A percentile compares a stretch with the other conserved stretches of the same genome.
phyloP scores from a whole-genome alignment of 2,113 vertebrate species.

The Vireo altiloquus region DNA sequence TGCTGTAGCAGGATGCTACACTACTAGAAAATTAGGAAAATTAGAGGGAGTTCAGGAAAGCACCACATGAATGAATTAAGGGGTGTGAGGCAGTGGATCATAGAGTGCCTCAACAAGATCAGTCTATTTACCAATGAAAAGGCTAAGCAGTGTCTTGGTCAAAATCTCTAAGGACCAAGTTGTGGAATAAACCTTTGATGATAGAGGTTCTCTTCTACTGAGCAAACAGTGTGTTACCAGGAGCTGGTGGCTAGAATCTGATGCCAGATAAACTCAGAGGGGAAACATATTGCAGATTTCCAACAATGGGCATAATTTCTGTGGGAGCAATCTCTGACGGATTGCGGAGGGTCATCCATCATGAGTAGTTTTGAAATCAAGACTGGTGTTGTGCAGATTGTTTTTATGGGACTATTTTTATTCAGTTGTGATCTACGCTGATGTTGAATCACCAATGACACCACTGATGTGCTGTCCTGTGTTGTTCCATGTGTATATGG shows the following conservation, averaged over 20 bases:
- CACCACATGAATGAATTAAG: not conserved
- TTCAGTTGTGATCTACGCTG: not conserved
- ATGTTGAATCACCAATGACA: not conserved
- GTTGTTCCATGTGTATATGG: not conserved
- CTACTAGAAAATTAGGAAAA: not conserved
- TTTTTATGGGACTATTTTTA: not conserved
- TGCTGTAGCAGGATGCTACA: not conserved
- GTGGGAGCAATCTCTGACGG: not conserved
- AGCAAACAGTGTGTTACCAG: fast-evolving
- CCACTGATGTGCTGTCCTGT: not conserved
- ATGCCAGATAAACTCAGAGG: not conserved
- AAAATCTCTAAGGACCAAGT: not conserved
- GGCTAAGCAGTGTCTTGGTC: not conserved
- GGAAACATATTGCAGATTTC: not conserved
- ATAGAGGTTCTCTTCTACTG: not conserved
- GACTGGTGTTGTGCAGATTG: not conserved
- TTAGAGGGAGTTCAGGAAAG: not conserved
- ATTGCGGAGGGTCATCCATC: not conserved
- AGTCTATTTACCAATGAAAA: not conserved
- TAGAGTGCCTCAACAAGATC: not conserved
- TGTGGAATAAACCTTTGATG: not conserved
- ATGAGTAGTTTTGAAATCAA: not conserved
- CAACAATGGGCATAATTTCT: not conserved
- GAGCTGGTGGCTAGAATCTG: not conserved
- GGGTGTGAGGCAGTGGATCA: not conserved